A percentile compares a stretch with the other conserved stretches of the same genome.
Conservation (phyloP, 92 coral and sea anemone genomes). For the Porites evermanni region DNA sequence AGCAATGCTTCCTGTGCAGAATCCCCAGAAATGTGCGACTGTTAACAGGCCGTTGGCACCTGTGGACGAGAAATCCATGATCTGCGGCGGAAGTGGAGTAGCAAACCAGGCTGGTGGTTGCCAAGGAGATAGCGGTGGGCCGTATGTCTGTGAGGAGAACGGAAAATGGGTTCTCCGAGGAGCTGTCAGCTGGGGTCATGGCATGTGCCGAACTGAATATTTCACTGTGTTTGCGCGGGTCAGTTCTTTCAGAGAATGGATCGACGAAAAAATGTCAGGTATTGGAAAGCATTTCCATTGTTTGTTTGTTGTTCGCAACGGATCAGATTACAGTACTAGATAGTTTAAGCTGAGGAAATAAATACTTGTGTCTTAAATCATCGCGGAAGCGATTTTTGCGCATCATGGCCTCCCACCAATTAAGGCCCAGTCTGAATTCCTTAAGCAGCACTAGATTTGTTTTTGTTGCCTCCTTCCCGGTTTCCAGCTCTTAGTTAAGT, state of each 20-base stretch:
- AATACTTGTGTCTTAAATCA: too few species aligned
- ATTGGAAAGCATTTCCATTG: too few species aligned
- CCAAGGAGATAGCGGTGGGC: conserved; percentile 71
- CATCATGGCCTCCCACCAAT: too few species aligned
- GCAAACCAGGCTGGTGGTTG: conserved; percentile 63
- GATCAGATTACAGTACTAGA: too few species aligned
- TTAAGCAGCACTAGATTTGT: too few species aligned
- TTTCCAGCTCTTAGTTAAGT: too few species aligned
- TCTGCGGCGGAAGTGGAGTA: conserved; percentile 60
- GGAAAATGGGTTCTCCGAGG: conserved; percentile 65
- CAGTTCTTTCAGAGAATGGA: conserved; percentile 45
- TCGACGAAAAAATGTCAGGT: neutral
- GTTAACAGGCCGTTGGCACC: conserved; percentile 44
- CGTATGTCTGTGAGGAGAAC: conserved; percentile 58
- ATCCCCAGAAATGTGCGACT: conserved; percentile 42
- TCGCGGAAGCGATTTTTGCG: too few species aligned
- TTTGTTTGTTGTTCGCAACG: too few species aligned
- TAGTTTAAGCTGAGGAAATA: too few species aligned
- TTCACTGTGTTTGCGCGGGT: conserved; percentile 65
- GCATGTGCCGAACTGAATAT: conserved; percentile 50
- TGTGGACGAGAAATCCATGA: conserved; percentile 58
- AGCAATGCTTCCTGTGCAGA: conserved; percentile 67
- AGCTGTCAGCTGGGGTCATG: conserved; percentile 73
- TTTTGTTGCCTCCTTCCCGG: too few species aligned
- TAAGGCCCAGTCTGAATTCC: too few species aligned